Conservation (phyloP, 2,888 invertebrate species). For the Ferrisia virgata region DNA sequence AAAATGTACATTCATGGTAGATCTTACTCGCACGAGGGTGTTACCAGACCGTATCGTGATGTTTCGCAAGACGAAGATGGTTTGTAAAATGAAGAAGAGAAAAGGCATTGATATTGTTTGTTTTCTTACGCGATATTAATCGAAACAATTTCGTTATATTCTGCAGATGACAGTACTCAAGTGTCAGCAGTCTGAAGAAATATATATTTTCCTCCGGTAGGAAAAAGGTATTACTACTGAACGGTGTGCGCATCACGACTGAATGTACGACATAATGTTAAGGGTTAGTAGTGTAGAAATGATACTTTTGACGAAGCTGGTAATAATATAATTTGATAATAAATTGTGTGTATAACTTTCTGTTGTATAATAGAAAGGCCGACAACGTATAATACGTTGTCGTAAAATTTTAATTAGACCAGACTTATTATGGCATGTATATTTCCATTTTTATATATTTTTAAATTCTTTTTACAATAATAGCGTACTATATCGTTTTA, state of each 20-base stretch:
- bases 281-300: background rate
- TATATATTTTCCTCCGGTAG: background rate
- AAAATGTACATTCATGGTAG: slow-evolving; percentile 75
- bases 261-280: background rate
- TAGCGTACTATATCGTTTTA: background rate
- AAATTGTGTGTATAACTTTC: background rate
- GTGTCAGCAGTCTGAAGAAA: slow-evolving; percentile 61
- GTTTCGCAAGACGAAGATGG: slow-evolving; percentile 49
- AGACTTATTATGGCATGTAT: background rate
- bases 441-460: slow-evolving; percentile 32
- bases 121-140: background rate
- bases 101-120: too few species aligned
- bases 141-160: background rate
- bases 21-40: slow-evolving; percentile 83
- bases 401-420: background rate
- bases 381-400: background rate
- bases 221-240: background rate
- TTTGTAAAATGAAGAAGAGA: slow-evolving; percentile 17
- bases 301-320: background rate
- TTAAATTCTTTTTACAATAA: background rate
- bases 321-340: background rate
- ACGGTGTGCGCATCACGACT: slow-evolving; percentile 3
- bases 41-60: slow-evolving; percentile 56
- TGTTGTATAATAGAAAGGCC: background rate
- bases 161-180: slow-evolving; percentile 63